Percentiles rank a stretch among this genome's conserved stretches.
Evolutionary conservation across 2,113 vertebrate species (phyloP).

Genomic region (Notechis scutatus): DNA sequence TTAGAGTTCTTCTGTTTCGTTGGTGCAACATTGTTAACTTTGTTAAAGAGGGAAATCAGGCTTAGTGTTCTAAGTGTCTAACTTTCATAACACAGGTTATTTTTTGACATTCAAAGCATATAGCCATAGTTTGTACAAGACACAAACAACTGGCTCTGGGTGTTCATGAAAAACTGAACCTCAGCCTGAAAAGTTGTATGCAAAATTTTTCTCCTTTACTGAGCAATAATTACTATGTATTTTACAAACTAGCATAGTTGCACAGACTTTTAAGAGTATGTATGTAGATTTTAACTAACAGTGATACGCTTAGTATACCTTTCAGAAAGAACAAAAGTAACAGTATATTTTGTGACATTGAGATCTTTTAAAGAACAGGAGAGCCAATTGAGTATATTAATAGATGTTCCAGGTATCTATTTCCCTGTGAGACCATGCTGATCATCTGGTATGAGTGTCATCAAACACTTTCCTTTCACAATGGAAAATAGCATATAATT

Average conservation of each 20-base stretch:
- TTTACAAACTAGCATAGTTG: not conserved
- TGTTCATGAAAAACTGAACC: not conserved
- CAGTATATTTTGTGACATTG: not conserved
- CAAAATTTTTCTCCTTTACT: not conserved
- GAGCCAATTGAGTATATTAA: not conserved
- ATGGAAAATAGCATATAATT: constrained; percentile 15
- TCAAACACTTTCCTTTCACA: not conserved
- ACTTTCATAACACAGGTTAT: not conserved
- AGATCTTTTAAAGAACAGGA: constrained; percentile 1
- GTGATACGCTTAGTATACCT: not conserved
- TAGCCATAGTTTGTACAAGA: not conserved
- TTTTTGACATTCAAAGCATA: not conserved
- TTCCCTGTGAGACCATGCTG: not conserved
- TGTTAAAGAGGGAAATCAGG: not conserved
- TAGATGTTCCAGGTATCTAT: not conserved
- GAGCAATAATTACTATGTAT: not conserved
- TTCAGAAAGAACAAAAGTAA: not conserved
- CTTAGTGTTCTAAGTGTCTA: not conserved
- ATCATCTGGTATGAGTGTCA: constrained; percentile 21
- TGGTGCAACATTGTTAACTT: not conserved
- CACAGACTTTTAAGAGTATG: not conserved
- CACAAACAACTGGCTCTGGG: not conserved
- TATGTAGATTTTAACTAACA: not conserved
- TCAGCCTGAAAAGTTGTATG: not conserved
- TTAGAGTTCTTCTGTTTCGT: not conserved